These are phyloP conservation scores for Macrosoma leucophasiata DNA, from an alignment of 2,888 invertebrate genomes.

Conservation along the genomic window DNA sequence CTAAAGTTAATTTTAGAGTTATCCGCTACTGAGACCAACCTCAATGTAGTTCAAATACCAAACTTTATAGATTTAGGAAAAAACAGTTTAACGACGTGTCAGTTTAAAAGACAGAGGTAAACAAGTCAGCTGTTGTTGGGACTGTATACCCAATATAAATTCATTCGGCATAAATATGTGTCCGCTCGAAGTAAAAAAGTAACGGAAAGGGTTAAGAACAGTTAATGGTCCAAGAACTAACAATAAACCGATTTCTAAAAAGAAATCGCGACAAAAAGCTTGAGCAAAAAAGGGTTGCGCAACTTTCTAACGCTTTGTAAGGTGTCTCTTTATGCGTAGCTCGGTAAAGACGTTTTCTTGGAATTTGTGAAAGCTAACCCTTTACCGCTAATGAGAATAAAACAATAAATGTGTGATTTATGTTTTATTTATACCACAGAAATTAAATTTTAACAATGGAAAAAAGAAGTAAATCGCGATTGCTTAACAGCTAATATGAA, in stretches of 20 bases:
- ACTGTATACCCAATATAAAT: too few relatives aligned
- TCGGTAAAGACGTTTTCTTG: conserved; percentile 44
- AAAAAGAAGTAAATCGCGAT: too few relatives aligned
- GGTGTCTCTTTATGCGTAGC: conserved; percentile 49
- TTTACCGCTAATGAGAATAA: conserved; percentile 28
- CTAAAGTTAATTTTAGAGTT: conserved; percentile 71
- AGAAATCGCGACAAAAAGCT: conserved; percentile 55
- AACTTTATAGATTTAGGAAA: conserved; percentile 29
- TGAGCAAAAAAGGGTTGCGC: conserved; percentile 69
- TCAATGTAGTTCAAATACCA: conserved; percentile 52
- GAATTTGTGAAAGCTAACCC: conserved; percentile 66
- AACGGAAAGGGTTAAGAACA: conserved; percentile 64
- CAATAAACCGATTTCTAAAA: conserved; percentile 61
- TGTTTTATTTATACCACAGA: too few relatives aligned
- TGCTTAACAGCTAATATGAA: too few relatives aligned
- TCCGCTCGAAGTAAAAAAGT: conserved; percentile 54
- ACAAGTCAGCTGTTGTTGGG: conserved; percentile 28
- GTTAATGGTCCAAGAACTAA: conserved; percentile 51
- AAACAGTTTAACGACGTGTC: conserved; percentile 19
- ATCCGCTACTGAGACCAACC: conserved; percentile 63
- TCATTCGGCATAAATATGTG: too few relatives aligned
- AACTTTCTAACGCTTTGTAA: conserved; percentile 74
- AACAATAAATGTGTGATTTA: too few relatives aligned
- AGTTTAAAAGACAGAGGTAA: conserved; percentile 17
- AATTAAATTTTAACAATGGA: too few relatives aligned